phyloP scores from a whole-genome alignment of 1,140 invertebrate genomes.

The Neodiprion fabricii region DNA sequence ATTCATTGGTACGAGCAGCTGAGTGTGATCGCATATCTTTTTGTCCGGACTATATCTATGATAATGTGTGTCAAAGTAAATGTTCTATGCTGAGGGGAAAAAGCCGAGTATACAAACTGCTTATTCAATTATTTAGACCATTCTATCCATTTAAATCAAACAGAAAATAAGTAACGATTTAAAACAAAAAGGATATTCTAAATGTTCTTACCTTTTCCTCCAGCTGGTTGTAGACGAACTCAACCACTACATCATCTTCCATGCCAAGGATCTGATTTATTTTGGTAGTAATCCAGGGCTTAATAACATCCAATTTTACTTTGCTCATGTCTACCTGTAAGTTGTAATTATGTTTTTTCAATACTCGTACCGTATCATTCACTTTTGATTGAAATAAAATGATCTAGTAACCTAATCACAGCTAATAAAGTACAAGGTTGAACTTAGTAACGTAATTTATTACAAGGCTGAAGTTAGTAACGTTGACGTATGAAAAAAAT shows the following conservation, averaged over 20 bases:
- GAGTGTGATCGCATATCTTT: not conserved
- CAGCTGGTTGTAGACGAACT: constrained; percentile 98
- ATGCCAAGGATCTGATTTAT: constrained; percentile 94
- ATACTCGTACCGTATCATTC: constrained; percentile 5
- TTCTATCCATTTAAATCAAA: constrained; percentile 24
- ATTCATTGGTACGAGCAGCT: too few species aligned
- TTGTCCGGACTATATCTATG: constrained; percentile 44
- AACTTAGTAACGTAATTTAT: too few species aligned
- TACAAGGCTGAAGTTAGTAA: too few species aligned
- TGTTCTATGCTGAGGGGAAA: constrained; percentile 62
- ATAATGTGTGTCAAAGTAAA: constrained; percentile 54
- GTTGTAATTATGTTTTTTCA: constrained; percentile 19
- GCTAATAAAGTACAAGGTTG: too few species aligned
- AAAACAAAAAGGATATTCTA: constrained; percentile 21
- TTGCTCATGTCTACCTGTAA: constrained; percentile 96
- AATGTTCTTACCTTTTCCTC: constrained; percentile 82
- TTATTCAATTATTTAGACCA: constrained; percentile 32
- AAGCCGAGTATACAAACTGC: constrained; percentile 58
- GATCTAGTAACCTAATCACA: not conserved
- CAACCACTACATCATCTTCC: constrained; percentile 98
- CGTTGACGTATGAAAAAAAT: too few species aligned
- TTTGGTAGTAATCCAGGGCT: constrained; percentile 98
- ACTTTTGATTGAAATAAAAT: constrained; percentile 14
- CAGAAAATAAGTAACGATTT: constrained; percentile 17
- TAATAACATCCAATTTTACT: constrained; percentile 96